Evolutionary conservation across 35 echinoderm and acorn worm species (phyloP).

Genomic region (Acanthaster planci): DNA sequence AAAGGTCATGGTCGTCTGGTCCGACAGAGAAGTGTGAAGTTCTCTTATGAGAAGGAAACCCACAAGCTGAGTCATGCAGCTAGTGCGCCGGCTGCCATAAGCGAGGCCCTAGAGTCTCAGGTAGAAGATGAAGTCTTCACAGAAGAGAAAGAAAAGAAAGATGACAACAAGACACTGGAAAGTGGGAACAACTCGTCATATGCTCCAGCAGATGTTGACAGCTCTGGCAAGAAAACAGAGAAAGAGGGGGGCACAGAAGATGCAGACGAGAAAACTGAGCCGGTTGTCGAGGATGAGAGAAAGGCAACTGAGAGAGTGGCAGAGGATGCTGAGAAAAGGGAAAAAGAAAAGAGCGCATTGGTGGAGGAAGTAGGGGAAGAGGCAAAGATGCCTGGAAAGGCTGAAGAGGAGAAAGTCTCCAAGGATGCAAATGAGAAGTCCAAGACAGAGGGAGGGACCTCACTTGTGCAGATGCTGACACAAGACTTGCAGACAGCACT

Average conservation of each 20-base stretch:
- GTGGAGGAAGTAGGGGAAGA: slow-evolving; percentile 14
- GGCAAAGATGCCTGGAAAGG: not conserved
- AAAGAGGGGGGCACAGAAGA: not conserved
- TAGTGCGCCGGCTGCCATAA: not conserved
- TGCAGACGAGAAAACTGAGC: not conserved
- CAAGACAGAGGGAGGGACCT: not conserved
- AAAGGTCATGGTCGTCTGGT: not conserved
- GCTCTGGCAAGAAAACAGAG: not conserved
- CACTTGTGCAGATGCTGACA: not conserved
- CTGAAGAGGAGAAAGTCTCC: too few relatives aligned
- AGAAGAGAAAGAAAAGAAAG: slow-evolving; percentile 6
- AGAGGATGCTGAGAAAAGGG: not conserved
- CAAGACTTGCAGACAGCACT: not conserved
- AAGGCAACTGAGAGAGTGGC: not conserved
- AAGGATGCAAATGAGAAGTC: too few relatives aligned
- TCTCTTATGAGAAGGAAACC: not conserved
- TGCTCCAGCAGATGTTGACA: not conserved
- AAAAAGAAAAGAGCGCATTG: not conserved
- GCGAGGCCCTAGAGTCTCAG: not conserved
- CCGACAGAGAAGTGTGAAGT: not conserved
- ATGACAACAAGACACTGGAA: not conserved
- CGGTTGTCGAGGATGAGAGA: not conserved
- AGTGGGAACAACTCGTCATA: not conserved
- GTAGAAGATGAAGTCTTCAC: not conserved
- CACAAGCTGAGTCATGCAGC: not conserved